A percentile compares a stretch with the other conserved stretches of the same genome.
phyloP scores from a whole-genome alignment of 2,888 invertebrate species.

The Mesodorylaimus sp. region DNA sequence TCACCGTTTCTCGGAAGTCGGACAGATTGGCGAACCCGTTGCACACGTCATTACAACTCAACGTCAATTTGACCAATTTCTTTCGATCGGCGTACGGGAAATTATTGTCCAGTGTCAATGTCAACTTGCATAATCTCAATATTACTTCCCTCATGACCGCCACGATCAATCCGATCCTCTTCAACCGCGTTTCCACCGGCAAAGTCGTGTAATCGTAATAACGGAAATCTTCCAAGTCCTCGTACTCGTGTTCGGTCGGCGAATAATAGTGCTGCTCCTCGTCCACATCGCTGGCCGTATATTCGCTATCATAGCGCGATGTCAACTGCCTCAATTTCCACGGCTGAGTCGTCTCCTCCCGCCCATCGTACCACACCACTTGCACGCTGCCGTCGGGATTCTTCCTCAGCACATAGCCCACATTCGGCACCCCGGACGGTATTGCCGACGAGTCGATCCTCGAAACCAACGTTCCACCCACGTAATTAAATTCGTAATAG shows the following conservation, averaged over 20 bases:
- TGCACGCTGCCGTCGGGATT: not conserved
- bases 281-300: not conserved
- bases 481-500: constrained; percentile 2
- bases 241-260: constrained; percentile 5
- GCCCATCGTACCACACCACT: constrained; percentile 2
- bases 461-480: constrained; percentile 1
- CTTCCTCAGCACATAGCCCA: constrained; percentile 2
- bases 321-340: not conserved
- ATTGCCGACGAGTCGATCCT: too few relatives aligned
- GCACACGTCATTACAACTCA: not conserved
- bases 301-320: not conserved
- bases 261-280: not conserved
- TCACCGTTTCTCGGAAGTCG: not conserved
- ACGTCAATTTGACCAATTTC: not conserved
- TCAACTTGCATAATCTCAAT: not conserved
- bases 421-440: not conserved
- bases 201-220: not conserved
- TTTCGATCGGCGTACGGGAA: not conserved
- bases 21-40: not conserved
- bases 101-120: not conserved
- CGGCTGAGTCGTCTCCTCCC: not conserved
- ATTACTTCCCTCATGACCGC: not conserved
- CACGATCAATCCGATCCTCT: not conserved
- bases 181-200: not conserved
- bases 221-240: constrained; percentile 5